Conservation (phyloP, 2,797 vertebrate species). For the Gallinago stenura region DNA sequence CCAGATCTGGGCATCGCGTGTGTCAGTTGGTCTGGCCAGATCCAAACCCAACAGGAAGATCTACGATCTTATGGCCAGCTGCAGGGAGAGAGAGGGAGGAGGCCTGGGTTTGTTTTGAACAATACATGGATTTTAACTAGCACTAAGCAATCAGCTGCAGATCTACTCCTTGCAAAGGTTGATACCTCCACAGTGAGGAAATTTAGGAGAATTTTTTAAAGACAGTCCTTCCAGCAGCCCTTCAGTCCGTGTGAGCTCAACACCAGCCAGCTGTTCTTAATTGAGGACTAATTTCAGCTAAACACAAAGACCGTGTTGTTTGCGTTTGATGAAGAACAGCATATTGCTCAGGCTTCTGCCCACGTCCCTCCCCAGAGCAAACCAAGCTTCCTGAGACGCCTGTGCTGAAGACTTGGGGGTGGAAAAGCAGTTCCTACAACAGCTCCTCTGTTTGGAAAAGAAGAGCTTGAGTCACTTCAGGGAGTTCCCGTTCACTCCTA, state of each 20-base stretch:
- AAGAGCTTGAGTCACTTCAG: conserved; percentile 53
- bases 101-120: neutral
- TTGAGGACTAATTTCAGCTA: conserved; percentile 21
- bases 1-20: fast-evolving
- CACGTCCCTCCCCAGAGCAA: conserved; percentile 39
- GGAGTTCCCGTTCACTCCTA: conserved; percentile 55
- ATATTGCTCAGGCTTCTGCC: conserved; percentile 40
- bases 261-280: conserved; percentile 40
- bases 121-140: neutral
- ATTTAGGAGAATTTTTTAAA: neutral
- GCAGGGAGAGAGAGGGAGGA: neutral
- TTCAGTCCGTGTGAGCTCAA: neutral
- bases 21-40: neutral
- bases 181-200: neutral
- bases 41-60: neutral
- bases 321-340: conserved; percentile 31
- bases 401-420: conserved; percentile 30
- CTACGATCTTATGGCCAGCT: neutral
- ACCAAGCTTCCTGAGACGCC: conserved; percentile 42
- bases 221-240: neutral
- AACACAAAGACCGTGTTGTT: conserved; percentile 53
- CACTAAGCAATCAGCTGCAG: neutral
- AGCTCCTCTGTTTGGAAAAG: conserved; percentile 51
- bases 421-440: conserved; percentile 44
- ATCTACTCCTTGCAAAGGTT: neutral